phyloP scores from a whole-genome alignment of 2,888 invertebrate species.

The Bombylius discolor region DNA sequence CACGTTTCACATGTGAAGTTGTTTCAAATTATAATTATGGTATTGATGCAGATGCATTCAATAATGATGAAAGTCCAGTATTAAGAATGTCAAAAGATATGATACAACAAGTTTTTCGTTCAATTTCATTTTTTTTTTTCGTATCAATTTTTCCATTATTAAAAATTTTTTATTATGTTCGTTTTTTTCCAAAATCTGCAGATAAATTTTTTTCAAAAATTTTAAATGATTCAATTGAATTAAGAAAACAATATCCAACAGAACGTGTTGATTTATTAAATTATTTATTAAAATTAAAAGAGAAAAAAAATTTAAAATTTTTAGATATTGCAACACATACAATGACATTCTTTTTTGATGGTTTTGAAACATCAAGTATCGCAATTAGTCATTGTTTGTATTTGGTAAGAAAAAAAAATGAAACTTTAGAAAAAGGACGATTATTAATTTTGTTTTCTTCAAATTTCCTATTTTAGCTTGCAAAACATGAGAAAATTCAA shows the following conservation, averaged over 20 bases:
- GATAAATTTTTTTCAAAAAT: conserved; percentile 12
- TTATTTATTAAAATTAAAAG: conserved; percentile 15
- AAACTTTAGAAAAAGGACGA: not conserved
- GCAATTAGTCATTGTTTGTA: conserved; percentile 23
- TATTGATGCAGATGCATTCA: conserved; percentile 33
- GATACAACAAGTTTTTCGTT: conserved; percentile 18
- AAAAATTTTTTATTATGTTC: conserved; percentile 5
- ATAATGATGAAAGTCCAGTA: conserved; percentile 23
- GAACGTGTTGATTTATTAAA: conserved; percentile 18
- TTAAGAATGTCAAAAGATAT: conserved; percentile 23
- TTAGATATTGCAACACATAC: conserved; percentile 23
- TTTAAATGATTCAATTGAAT: conserved; percentile 14
- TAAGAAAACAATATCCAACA: conserved; percentile 10
- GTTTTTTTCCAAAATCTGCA: conserved; percentile 8
- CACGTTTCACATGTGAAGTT: conserved; percentile 35
- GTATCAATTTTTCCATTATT: not conserved
- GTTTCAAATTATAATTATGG: conserved; percentile 39
- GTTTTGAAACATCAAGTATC: conserved; percentile 30
- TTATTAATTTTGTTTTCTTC: not conserved
- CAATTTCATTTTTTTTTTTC: conserved; percentile 15
- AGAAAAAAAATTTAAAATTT: conserved; percentile 18
- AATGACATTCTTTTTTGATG: conserved; percentile 32
- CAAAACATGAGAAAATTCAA: conserved; percentile 21
- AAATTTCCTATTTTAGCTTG: conserved; percentile 17
- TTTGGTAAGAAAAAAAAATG: conserved; percentile 18